phyloP scores from a whole-genome alignment of 2,113 vertebrate genomes.

The Pygoscelis adeliae region DNA sequence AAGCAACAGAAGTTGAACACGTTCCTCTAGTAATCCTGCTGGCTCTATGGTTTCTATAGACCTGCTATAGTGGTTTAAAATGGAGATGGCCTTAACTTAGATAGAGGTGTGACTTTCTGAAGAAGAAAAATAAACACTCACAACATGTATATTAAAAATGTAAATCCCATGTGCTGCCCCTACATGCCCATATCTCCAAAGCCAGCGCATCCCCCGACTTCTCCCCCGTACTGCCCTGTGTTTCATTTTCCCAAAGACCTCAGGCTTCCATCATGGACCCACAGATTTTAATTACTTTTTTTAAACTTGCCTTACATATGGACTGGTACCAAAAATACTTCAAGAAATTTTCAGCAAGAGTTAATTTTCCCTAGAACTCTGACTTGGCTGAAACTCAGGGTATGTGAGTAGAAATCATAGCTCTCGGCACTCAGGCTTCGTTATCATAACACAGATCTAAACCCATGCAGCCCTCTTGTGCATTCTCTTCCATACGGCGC shows the following conservation, averaged over 20 bases:
- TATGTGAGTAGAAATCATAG: neutral
- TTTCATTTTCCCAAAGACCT: neutral
- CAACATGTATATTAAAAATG: neutral
- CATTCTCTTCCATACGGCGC: neutral
- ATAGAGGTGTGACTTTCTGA: neutral
- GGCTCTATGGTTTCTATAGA: neutral
- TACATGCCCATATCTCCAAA: neutral
- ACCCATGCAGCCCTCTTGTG: neutral
- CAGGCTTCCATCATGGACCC: neutral
- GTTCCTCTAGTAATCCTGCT: neutral
- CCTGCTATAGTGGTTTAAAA: neutral
- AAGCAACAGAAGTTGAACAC: neutral
- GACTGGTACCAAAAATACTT: neutral
- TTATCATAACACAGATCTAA: constrained; percentile 11
- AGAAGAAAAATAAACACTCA: neutral
- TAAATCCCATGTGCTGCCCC: neutral
- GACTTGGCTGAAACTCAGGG: neutral
- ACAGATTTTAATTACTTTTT: neutral
- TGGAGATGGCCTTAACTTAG: neutral
- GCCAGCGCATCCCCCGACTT: neutral
- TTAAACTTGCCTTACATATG: neutral
- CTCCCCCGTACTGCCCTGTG: neutral
- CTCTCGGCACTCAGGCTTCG: neutral
- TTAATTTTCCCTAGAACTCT: constrained; percentile 35
- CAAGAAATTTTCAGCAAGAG: neutral